phyloP scores from a whole-genome alignment of 2,113 vertebrate genomes.

The Sapayoa aenigma region DNA sequence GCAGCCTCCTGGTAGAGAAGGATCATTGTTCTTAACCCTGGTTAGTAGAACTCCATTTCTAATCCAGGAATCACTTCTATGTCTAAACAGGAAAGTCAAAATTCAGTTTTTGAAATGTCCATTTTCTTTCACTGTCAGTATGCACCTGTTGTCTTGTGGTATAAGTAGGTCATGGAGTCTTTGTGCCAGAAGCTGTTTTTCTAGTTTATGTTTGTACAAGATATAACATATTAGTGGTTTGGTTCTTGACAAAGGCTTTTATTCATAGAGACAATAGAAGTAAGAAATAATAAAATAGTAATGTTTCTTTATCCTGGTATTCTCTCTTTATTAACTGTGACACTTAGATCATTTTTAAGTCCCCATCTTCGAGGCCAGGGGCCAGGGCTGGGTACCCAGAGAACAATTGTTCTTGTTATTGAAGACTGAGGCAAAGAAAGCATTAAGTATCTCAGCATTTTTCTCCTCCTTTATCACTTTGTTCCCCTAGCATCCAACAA shows the following conservation, averaged over 20 bases:
- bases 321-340: neutral
- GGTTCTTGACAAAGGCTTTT: neutral
- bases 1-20: neutral
- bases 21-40: neutral
- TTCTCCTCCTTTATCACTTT: neutral
- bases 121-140: neutral
- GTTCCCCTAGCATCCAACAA: neutral
- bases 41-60: neutral
- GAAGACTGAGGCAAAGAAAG: neutral
- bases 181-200: neutral
- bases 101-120: neutral
- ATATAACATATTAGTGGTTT: neutral
- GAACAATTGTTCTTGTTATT: neutral
- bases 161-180: neutral
- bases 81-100: neutral
- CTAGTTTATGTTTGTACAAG: neutral
- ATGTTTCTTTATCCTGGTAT: neutral
- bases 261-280: neutral
- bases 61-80: neutral
- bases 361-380: neutral
- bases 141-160: neutral
- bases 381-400: neutral
- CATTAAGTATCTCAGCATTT: neutral
- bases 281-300: neutral
- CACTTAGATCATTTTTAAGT: neutral